Conservation (phyloP, 2,888 invertebrate species). For the Amblyteles armatorius region DNA sequence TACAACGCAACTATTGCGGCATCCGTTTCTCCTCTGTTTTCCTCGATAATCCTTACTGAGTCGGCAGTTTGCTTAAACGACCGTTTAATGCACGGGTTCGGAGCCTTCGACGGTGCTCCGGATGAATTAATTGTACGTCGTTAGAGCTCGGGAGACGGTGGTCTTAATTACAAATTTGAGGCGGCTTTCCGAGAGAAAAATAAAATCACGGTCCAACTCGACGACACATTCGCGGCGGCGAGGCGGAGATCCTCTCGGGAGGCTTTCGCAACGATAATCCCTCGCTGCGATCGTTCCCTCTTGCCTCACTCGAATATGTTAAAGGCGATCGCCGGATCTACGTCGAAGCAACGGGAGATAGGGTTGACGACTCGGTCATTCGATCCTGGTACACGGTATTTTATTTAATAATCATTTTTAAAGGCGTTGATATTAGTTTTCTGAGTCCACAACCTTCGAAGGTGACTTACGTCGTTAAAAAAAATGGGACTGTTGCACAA, state of each 20-base stretch:
- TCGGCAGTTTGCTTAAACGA: constrained; percentile 15
- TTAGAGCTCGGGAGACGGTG: constrained; percentile 14
- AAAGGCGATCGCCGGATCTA: constrained; percentile 23
- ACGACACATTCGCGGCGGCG: constrained; percentile 27
- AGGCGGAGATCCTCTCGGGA: constrained; percentile 26
- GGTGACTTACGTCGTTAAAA: background rate
- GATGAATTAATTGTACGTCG: constrained; percentile 48
- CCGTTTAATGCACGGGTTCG: constrained; percentile 13
- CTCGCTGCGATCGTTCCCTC: constrained; percentile 45
- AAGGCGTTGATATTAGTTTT: background rate
- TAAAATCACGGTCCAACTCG: constrained; percentile 56
- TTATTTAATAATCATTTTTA: background rate
- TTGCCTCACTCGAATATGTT: constrained; percentile 48
- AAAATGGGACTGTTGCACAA: background rate
- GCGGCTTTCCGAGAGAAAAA: constrained; percentile 46
- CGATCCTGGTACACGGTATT: background rate
- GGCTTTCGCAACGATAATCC: constrained; percentile 45
- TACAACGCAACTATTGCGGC: background rate
- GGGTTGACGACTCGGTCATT: constrained; percentile 1
- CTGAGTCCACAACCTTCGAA: background rate
- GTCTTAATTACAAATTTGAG: constrained; percentile 25
- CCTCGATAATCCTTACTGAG: constrained; percentile 10
- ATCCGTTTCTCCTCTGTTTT: background rate
- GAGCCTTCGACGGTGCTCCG: constrained; percentile 3
- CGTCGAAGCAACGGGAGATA: constrained; percentile 12